Evolutionary conservation across 1,140 invertebrate species (phyloP).

Genomic region (Acyrthosiphon pisum): DNA sequence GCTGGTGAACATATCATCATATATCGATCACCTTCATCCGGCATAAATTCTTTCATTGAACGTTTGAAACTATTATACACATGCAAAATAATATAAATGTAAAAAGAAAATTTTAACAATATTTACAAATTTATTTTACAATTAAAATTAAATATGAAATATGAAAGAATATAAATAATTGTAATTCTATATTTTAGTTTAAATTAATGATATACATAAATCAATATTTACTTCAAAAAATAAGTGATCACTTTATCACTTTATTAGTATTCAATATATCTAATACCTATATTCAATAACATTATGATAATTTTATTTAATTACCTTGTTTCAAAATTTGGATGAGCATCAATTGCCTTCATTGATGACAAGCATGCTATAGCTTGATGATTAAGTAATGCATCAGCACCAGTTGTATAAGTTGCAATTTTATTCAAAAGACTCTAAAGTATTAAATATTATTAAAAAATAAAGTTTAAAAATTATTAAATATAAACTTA

Average conservation of each 20-base stretch:
- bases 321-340: conserved; percentile 63
- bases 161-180: background rate
- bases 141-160: background rate
- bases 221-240: too few species aligned
- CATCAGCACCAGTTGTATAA: conserved; percentile 75
- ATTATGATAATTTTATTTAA: background rate
- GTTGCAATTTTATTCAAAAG: conserved; percentile 78
- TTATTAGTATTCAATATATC: too few species aligned
- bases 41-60: conserved; percentile 66
- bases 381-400: conserved; percentile 77
- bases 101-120: background rate
- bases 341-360: conserved; percentile 79
- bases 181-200: background rate
- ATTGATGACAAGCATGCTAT: conserved; percentile 78
- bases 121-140: background rate
- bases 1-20: conserved; percentile 82
- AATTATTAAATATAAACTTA: conserved; percentile 61
- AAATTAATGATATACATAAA: too few species aligned
- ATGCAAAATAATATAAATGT: background rate
- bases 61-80: conserved; percentile 32
- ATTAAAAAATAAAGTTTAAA: background rate
- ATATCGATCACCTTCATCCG: conserved; percentile 73
- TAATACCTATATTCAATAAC: background rate
- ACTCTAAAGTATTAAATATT: conserved; percentile 37
- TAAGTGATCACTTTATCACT: too few species aligned